A percentile compares a stretch with the other conserved stretches of the same genome.
phyloP scores from a whole-genome alignment of 2,888 invertebrate species.

The Acleris laterana region DNA sequence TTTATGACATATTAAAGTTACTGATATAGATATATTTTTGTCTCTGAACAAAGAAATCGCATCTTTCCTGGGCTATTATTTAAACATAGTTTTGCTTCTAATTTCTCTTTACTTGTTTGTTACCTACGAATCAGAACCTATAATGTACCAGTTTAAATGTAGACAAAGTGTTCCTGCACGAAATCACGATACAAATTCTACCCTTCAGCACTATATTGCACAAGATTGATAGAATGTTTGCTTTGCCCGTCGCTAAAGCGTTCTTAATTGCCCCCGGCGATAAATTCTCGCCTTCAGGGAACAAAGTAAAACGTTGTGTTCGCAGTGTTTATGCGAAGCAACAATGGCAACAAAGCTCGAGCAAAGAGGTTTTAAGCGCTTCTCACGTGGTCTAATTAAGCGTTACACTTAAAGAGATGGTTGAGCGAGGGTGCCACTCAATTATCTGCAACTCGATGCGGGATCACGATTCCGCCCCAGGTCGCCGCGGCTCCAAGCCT shows the following conservation, averaged over 20 bases:
- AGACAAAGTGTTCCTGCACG: slow-evolving; percentile 23
- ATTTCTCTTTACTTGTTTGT: no score
- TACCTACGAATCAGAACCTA: no score
- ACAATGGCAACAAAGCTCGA: slow-evolving; percentile 61
- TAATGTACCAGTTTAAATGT: no score
- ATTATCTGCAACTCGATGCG: slow-evolving; percentile 80
- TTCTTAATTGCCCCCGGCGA: slow-evolving; percentile 39
- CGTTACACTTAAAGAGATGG: slow-evolving; percentile 66
- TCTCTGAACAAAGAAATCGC: no score
- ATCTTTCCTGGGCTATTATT: no score
- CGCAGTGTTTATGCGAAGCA: slow-evolving; percentile 60
- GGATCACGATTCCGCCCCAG: slow-evolving; percentile 61
- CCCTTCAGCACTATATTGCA: slow-evolving; percentile 33
- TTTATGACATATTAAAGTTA: no score
- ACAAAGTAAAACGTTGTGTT: slow-evolving; percentile 38
- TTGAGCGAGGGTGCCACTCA: slow-evolving; percentile 66
- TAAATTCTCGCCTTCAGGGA: slow-evolving; percentile 39
- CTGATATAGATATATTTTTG: no score
- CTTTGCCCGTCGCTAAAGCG: slow-evolving; percentile 39
- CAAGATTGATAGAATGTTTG: slow-evolving; percentile 39
- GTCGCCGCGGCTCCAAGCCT: slow-evolving; percentile 53
- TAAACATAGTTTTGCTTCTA: no score
- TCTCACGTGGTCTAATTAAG: slow-evolving; percentile 79
- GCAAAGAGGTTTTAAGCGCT: slow-evolving; percentile 61
- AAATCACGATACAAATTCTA: slow-evolving; percentile 34